Percentiles rank a stretch among this genome's conserved stretches.
Evolutionary conservation across 2,888 invertebrate genomes (phyloP).

Genomic region (Candidula unifasciata): DNA sequence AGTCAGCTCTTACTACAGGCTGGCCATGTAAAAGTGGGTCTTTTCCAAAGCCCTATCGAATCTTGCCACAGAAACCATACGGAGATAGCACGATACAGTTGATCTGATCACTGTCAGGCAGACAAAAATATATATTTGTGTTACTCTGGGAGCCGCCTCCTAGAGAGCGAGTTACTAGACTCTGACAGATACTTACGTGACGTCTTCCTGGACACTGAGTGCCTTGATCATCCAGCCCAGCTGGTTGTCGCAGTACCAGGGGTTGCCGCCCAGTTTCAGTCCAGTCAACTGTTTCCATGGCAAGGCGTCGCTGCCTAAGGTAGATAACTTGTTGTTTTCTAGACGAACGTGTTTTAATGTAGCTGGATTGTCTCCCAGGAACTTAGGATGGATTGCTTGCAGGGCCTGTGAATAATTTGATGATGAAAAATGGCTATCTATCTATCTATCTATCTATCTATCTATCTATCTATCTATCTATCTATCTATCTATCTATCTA

Average conservation of each 20-base stretch:
- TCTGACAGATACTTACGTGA: conserved; percentile 13
- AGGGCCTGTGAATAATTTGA: background rate
- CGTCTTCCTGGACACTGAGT: background rate
- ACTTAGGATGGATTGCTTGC: conserved; percentile 7
- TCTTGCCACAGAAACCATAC: too few species aligned
- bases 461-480: too few species aligned
- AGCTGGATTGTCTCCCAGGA: background rate
- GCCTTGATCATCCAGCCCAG: conserved; percentile 42
- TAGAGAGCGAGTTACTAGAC: background rate
- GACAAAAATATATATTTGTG: too few species aligned
- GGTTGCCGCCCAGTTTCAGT: conserved; percentile 33
- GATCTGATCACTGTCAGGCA: too few species aligned
- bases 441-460: too few species aligned
- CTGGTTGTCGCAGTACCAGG: conserved; percentile 34
- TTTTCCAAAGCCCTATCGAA: too few species aligned
- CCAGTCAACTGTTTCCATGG: conserved; percentile 43
- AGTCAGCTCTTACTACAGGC: too few species aligned
- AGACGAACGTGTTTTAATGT: background rate
- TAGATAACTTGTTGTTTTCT: conserved; percentile 33
- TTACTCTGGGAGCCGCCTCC: too few species aligned
- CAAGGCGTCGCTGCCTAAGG: conserved; percentile 16
- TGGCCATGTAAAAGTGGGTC: too few species aligned
- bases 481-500: too few species aligned
- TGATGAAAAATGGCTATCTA: background rate
- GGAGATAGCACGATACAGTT: too few species aligned